Base-by-base conservation (phyloP, 2,113 vertebrate species). In the Rattus norvegicus region DNA sequence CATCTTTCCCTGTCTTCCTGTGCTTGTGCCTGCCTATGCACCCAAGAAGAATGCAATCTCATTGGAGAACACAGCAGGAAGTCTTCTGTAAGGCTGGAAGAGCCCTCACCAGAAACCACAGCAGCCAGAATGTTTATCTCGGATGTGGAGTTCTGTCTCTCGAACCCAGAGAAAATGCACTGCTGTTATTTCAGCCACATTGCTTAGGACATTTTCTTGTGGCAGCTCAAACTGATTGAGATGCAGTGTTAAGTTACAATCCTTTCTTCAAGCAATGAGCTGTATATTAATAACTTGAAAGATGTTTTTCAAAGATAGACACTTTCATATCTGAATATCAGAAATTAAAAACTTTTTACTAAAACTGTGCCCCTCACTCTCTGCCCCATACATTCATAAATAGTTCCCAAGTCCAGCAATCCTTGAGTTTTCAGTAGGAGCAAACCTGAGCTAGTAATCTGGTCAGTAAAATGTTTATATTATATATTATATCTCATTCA, bases 221-320 rank as follows among this genome's bases (percentile, higher is more conserved):
- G 86, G 65, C 17, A 91, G 13, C 7, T 9, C 9, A 75, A 91
- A 6, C 10, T 54, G 65, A 90, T 49, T 49, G n/a, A 95, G 33
- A 84, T 4, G 54, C 9, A 63, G 17, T 4, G 65, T 95, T 93
- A 77, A 70, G 59, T 88, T 91, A 3, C 77, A 67, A 69, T 83
- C 67, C 73, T 80, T 59, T 13, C 61, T 92, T 91, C 47, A 88
- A 84, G 61, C 75, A 88, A 85, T 52, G 7, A 90, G 14, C 54
- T 94, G 39, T 28, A 3, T 61, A 39, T 83, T 77, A 83, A 83
- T 77, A 92, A 92, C 13, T 14, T 63, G n/a, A n/a, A 83, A 90
- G 89, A 79, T 63, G 54, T 52, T 88, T 92, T 96, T 83, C 76
- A 90, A 95, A 95, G 67, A 63, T 88, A 83, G 28, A 5, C 36